These are phyloP conservation scores for Botia almorhae DNA, from an alignment of 2,797 vertebrate genomes.

Conservation along the genomic window DNA sequence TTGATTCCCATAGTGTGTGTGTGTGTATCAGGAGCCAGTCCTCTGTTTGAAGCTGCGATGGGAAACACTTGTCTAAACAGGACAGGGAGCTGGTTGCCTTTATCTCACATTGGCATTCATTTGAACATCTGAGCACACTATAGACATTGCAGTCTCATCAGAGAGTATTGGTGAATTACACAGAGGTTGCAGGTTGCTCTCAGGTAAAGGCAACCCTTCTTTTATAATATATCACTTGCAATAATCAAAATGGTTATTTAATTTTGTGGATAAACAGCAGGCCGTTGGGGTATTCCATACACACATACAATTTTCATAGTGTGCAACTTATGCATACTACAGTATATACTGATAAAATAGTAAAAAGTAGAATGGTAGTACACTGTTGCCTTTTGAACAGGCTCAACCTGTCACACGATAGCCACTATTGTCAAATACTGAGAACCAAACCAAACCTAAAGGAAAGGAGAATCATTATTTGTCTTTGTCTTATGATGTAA, in stretches of 20 bases:
- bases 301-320: too few relatives aligned
- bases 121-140: slow-evolving; percentile 6
- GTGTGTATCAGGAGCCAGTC: slow-evolving; percentile 50
- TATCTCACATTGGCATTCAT: slow-evolving; percentile 49
- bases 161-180: background rate
- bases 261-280: too few relatives aligned
- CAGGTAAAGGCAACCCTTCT: background rate
- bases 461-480: too few relatives aligned
- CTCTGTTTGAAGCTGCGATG: slow-evolving; percentile 66
- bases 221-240: too few relatives aligned
- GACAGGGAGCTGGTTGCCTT: slow-evolving; percentile 63
- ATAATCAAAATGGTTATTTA: too few relatives aligned
- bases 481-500: too few relatives aligned
- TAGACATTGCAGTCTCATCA: background rate
- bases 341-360: background rate
- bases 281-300: too few relatives aligned
- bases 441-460: too few relatives aligned
- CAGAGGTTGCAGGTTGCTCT: background rate
- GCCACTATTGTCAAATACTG: too few relatives aligned
- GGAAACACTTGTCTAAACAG: slow-evolving; percentile 85
- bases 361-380: background rate
- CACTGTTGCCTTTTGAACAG: too few relatives aligned
- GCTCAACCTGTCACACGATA: too few relatives aligned
- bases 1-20: too few relatives aligned
- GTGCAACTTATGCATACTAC: background rate